Evolutionary conservation across 2,113 vertebrate species (phyloP).

Genomic region (Callorhinus ursinus): DNA sequence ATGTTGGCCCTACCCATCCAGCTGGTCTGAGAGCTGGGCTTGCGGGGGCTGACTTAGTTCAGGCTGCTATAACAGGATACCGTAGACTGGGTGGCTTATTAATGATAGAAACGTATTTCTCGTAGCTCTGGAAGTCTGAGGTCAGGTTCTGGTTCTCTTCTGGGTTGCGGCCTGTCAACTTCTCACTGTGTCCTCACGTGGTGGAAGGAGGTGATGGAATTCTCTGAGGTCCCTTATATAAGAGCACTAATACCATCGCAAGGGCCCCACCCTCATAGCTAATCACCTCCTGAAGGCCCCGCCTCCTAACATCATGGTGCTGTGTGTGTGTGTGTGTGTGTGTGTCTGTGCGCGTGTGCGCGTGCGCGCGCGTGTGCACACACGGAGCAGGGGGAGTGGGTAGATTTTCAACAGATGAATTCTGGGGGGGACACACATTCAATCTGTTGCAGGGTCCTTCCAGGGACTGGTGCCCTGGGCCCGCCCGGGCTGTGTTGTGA

Average conservation of each 20-base stretch:
- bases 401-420: background rate
- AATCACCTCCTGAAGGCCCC: background rate
- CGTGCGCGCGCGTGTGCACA: no score
- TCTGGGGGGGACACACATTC: background rate
- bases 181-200: no score
- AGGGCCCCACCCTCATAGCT: background rate
- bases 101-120: no score
- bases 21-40: background rate
- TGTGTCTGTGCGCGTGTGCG: background rate
- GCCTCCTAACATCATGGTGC: background rate
- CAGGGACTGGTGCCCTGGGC: background rate
- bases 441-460: background rate
- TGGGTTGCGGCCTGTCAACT: background rate
- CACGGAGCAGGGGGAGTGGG: background rate
- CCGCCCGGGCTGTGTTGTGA: background rate
- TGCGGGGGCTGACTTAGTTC: background rate
- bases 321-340: background rate
- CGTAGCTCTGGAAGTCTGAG: background rate
- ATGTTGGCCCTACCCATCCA: background rate
- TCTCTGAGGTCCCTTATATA: background rate
- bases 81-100: background rate
- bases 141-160: background rate
- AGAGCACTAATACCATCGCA: background rate
- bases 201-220: background rate
- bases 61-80: fast-evolving